A percentile compares a stretch with the other conserved stretches of the same genome.
These are phyloP conservation scores for Tetramorium simillimum DNA, from an alignment of 1,140 invertebrate species.

Conservation along the genomic window DNA sequence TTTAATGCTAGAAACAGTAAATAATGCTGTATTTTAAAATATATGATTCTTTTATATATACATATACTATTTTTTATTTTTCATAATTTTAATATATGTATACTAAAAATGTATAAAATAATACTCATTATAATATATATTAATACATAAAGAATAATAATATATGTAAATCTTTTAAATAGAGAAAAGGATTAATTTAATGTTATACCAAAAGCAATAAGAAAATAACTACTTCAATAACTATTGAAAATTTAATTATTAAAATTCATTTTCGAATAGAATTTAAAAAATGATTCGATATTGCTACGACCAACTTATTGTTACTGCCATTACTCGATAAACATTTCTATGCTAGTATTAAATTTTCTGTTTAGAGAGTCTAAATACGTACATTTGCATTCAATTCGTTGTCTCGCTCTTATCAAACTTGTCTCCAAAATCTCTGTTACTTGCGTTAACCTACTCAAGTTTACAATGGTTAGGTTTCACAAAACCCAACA, in stretches of 20 bases:
- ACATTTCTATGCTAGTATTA: slow-evolving; percentile 55
- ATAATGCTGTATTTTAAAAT: background rate
- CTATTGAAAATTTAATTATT: background rate
- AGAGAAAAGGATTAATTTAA: background rate
- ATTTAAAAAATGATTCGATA: background rate
- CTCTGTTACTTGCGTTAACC: slow-evolving; percentile 57
- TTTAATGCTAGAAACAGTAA: background rate
- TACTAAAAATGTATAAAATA: too few relatives aligned
- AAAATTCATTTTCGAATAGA: background rate
- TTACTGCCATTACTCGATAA: background rate
- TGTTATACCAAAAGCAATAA: background rate
- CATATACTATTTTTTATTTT: background rate
- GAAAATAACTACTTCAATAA: background rate
- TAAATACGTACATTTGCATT: slow-evolving; percentile 64
- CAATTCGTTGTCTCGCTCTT: slow-evolving; percentile 34
- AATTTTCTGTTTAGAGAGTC: slow-evolving; percentile 75
- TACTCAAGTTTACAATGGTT: slow-evolving; percentile 51
- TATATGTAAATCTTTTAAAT: background rate
- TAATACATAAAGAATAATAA: background rate
- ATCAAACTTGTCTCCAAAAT: slow-evolving; percentile 30
- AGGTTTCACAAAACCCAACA: slow-evolving; percentile 41
- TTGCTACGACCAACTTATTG: background rate
- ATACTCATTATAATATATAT: background rate
- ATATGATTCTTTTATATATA: background rate
- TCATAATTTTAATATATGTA: background rate